Evolutionary conservation across 1,140 invertebrate species (phyloP), one percentile per base, ranked within the genome.

Genomic region (Condylostylus longicornis): DNA sequence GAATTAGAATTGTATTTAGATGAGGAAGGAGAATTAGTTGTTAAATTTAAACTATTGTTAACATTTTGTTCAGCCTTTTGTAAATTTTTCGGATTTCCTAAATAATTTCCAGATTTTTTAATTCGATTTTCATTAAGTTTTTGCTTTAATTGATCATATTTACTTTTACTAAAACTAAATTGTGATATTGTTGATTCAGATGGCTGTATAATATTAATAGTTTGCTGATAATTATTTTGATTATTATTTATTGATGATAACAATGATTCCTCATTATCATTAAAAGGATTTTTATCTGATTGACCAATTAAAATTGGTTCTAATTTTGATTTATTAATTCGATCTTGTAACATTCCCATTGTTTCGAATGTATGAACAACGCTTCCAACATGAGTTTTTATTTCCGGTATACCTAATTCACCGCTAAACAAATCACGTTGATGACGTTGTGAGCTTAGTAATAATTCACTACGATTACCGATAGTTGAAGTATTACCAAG

Each of bases 321-420:
- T 14, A 42, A 47, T 25, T n/a, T 25, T 25, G n/a, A n/a, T n/a
- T n/a, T n/a, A n/a, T 54, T 48, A 21, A 52, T 50, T 18, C 51
- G 45, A 6, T 48, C 53, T 1, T 50, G 51, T 31, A 54, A 54
- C 40, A 58, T 41, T 18, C 54, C 54, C 45, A 61, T 31, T 13
- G 53, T 57, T 39, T 61, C 58, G 34, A 60, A 61, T 12, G 55
- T 57, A 40, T 61, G 58, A 29, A 61, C 53, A 30, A 61, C 54
- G 37, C 53, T 57, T 33, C 58, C 58, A 23, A 61, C 58, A 33
- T 58, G 58, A 0, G 53, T 58, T 34, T 38, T 53, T 28, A 61
- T 54, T 42, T 61, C 52, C 18, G 58, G 58, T 34, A 61, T 61
- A 33, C 58, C 58, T 21, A 61, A 45, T 28, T 58, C 55, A 8